Evolutionary conservation across 2,113 vertebrate species (phyloP).

Genomic region (Rhineura floridana): DNA sequence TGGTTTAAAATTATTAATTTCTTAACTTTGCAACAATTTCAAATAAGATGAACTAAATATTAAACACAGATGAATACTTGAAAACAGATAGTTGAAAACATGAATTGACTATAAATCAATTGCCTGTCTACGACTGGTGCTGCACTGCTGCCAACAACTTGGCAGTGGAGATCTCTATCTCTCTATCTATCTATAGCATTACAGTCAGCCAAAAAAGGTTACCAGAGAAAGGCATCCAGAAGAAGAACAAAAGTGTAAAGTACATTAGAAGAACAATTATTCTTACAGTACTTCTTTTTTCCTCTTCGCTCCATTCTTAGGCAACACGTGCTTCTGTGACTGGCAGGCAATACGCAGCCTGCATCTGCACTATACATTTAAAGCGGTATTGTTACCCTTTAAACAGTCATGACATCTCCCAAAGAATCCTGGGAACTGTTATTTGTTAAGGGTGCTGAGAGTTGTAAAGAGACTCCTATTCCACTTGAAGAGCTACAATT

Average conservation of each 20-base stretch:
- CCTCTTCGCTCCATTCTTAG: conserved; percentile 34
- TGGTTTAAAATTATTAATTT: conserved; percentile 43
- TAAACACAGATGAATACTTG: neutral
- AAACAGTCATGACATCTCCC: too few relatives aligned
- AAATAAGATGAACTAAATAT: neutral
- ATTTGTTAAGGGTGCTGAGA: too few relatives aligned
- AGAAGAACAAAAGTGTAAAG: conserved; percentile 20
- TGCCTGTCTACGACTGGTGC: neutral
- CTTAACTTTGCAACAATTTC: conserved; percentile 22
- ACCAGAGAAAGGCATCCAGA: too few relatives aligned
- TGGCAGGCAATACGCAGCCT: neutral
- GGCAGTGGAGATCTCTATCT: conserved; percentile 26
- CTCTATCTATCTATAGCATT: neutral
- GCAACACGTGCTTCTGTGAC: neutral
- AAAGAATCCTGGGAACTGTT: too few relatives aligned
- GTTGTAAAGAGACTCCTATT: too few relatives aligned
- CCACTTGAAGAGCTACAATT: too few relatives aligned
- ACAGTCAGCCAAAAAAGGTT: too few relatives aligned
- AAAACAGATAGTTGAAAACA: neutral
- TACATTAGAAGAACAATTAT: conserved; percentile 47
- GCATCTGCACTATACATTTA: too few relatives aligned
- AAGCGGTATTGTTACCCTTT: too few relatives aligned
- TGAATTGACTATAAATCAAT: neutral
- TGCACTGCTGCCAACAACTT: neutral
- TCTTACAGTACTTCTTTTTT: conserved; percentile 30